A percentile compares a stretch with the other conserved stretches of the same genome.
These are phyloP conservation scores for Agrilus biguttatus DNA, from an alignment of 2,888 invertebrate species.

Conservation along the genomic window DNA sequence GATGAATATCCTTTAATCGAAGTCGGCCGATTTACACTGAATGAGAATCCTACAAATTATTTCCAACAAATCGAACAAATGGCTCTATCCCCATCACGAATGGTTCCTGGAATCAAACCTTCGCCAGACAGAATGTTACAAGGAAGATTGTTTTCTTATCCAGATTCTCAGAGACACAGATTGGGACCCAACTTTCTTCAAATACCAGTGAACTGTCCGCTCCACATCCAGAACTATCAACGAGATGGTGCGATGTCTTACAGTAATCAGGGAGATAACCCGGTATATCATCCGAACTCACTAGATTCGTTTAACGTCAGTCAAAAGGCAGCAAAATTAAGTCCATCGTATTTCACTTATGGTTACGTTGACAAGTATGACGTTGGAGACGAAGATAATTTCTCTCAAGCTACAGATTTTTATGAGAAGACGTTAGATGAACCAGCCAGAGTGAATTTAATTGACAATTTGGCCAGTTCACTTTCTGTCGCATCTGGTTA, in stretches of 20 bases:
- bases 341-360: constrained; percentile 40
- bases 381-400: constrained; percentile 81
- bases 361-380: constrained; percentile 73
- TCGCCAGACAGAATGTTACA: constrained; percentile 90
- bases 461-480: constrained; percentile 67
- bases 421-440: constrained; percentile 67
- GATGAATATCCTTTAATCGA: constrained; percentile 74
- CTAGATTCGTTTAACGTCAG: constrained; percentile 75
- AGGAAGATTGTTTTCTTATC: constrained; percentile 76
- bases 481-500: constrained; percentile 66
- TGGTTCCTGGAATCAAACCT: constrained; percentile 86
- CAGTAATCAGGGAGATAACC: constrained; percentile 74
- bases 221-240: constrained; percentile 63
- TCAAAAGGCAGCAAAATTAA: constrained; percentile 44
- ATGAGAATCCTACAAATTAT: constrained; percentile 83
- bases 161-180: constrained; percentile 82
- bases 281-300: constrained; percentile 95
- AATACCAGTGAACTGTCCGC: constrained; percentile 90
- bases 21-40: constrained; percentile 73
- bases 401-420: constrained; percentile 64
- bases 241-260: constrained; percentile 71
- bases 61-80: constrained; percentile 89
- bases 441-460: constrained; percentile 54
- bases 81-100: constrained; percentile 77
- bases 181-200: constrained; percentile 85